A percentile compares a stretch with the other conserved stretches of the same genome.
phyloP scores from a whole-genome alignment of 2,888 invertebrate species.

The Tryphoninae sp. region DNA sequence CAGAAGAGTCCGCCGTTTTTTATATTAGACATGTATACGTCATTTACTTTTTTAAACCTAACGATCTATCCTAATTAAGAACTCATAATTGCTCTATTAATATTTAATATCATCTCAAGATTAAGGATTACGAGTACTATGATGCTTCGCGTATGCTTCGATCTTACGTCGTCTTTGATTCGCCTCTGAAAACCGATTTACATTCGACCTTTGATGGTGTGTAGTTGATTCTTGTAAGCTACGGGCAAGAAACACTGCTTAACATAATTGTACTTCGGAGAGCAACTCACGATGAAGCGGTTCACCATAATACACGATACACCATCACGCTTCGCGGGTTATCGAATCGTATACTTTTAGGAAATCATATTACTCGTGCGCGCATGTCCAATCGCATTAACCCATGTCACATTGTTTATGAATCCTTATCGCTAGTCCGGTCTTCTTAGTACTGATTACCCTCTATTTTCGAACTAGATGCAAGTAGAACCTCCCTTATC shows the following conservation, averaged over 20 bases:
- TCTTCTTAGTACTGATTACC: too few relatives aligned
- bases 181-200: not conserved
- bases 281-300: slow-evolving; percentile 62
- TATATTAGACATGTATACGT: too few relatives aligned
- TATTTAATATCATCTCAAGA: too few relatives aligned
- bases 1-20: too few relatives aligned
- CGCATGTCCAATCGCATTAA: slow-evolving; percentile 65
- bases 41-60: too few relatives aligned
- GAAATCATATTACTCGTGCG: slow-evolving; percentile 62
- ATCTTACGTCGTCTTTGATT: too few relatives aligned
- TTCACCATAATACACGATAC: slow-evolving; percentile 68
- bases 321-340: slow-evolving; percentile 69
- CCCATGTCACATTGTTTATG: slow-evolving; percentile 1
- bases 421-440: not conserved
- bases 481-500: not conserved
- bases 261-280: slow-evolving; percentile 72
- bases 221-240: slow-evolving; percentile 28
- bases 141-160: too few relatives aligned
- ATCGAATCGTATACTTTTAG: slow-evolving; percentile 61
- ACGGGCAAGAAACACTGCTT: slow-evolving; percentile 63
- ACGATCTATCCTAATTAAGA: too few relatives aligned
- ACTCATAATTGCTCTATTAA: too few relatives aligned
- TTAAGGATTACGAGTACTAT: too few relatives aligned
- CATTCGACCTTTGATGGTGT: not conserved
- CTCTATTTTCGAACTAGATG: slow-evolving; percentile 20